Conservation (phyloP, 2,888 invertebrate genomes). For the Sphecodes monilicornis region DNA sequence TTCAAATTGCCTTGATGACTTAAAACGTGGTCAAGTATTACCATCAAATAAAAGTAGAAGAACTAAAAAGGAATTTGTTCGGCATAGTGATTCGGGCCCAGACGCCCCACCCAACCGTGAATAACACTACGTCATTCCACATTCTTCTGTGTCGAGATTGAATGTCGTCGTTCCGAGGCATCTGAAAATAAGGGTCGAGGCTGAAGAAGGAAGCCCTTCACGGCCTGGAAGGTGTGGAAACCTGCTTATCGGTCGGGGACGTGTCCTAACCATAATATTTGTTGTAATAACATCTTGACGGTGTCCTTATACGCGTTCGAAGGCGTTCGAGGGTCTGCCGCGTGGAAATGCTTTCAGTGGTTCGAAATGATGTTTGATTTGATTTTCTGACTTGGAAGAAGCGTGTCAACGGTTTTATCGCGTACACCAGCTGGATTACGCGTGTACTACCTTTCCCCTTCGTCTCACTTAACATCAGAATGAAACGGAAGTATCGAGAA, state of each 20-base stretch:
- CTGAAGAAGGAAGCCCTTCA: slow-evolving; percentile 12
- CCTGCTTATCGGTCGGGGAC: slow-evolving; percentile 31
- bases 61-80: neutral
- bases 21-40: neutral
- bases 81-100: neutral
- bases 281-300: slow-evolving; percentile 70
- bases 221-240: slow-evolving; percentile 26
- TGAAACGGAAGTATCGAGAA: slow-evolving; percentile 40
- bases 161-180: neutral
- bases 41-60: neutral
- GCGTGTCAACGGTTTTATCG: slow-evolving; percentile 66
- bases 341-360: slow-evolving; percentile 60
- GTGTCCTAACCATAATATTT: slow-evolving; percentile 68
- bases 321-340: slow-evolving; percentile 51
- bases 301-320: slow-evolving; percentile 50
- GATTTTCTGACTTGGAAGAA: slow-evolving; percentile 66
- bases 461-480: neutral
- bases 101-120: neutral
- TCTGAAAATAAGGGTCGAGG: slow-evolving; percentile 17
- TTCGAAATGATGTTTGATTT: slow-evolving; percentile 67
- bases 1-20: neutral
- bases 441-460: neutral
- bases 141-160: slow-evolving; percentile 18
- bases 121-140: neutral
- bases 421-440: slow-evolving; percentile 37